phyloP scores from a whole-genome alignment of 2,797 vertebrate species.

The Cossypha heuglini region DNA sequence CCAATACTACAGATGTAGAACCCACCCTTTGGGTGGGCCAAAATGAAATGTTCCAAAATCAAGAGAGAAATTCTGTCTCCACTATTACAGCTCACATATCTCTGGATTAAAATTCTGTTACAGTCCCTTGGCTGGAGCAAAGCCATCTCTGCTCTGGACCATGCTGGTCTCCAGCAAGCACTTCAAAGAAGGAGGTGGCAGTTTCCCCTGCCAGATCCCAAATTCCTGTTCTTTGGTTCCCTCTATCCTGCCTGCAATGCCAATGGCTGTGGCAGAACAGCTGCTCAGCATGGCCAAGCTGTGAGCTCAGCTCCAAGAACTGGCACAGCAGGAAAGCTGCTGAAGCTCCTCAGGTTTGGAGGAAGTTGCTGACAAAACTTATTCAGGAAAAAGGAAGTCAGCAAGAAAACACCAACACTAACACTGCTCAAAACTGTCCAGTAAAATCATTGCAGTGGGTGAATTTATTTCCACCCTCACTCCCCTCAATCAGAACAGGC shows the following conservation, averaged over 20 bases:
- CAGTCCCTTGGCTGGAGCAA: background rate
- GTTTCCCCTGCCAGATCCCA: background rate
- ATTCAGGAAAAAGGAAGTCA: background rate
- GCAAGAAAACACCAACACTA: background rate
- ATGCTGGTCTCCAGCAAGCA: background rate
- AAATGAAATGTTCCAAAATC: background rate
- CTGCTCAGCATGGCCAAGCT: background rate
- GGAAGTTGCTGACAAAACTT: background rate
- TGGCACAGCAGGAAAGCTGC: background rate
- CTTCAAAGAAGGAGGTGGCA: background rate
- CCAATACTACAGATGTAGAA: fast-evolving
- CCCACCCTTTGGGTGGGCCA: background rate
- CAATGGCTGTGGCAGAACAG: background rate
- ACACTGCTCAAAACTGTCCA: background rate
- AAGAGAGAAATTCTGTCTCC: background rate
- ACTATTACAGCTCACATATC: background rate
- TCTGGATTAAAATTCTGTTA: background rate
- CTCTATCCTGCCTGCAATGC: background rate
- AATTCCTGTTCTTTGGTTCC: background rate
- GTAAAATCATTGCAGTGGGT: background rate
- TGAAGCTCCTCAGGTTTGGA: background rate
- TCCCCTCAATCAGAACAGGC: background rate
- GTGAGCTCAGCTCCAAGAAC: background rate
- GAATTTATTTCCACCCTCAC: background rate
- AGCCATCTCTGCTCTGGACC: background rate